phyloP scores from a whole-genome alignment of 2,113 vertebrate genomes.

The Coptodon bakossiorum region DNA sequence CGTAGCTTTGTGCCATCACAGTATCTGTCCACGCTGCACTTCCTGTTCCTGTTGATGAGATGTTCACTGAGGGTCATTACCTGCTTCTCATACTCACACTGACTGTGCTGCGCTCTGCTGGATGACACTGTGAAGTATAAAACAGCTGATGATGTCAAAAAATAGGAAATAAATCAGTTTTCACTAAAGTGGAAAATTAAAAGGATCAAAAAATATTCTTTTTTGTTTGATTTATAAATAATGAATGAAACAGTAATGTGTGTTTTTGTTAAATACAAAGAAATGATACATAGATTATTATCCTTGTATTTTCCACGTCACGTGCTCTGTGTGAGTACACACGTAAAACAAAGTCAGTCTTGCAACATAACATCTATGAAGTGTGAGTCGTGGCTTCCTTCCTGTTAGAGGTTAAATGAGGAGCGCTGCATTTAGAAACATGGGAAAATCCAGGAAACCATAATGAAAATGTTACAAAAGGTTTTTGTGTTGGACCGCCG shows the following conservation, averaged over 20 bases:
- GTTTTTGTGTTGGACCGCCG: neutral
- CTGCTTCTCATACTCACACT: neutral
- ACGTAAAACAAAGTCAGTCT: neutral
- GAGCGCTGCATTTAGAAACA: neutral
- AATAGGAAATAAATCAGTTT: neutral
- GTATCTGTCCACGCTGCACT: neutral
- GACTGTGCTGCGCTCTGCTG: neutral
- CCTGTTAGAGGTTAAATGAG: neutral
- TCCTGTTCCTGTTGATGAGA: neutral
- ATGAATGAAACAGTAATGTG: neutral
- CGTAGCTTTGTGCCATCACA: neutral
- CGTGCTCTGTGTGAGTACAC: neutral
- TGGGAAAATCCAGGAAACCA: neutral
- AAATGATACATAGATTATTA: neutral
- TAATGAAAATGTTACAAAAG: fast-evolving
- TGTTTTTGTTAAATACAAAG: neutral
- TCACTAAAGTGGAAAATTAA: neutral
- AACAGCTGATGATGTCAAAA: neutral
- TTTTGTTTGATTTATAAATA: neutral
- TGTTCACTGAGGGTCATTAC: neutral
- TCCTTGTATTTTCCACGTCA: neutral
- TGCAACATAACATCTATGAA: fast-evolving
- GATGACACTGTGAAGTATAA: neutral
- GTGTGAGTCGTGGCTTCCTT: neutral
- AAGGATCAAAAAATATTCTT: neutral